Percentiles rank a stretch among this genome's conserved stretches.
Evolutionary conservation across 2,888 invertebrate species (phyloP).

Genomic region (Aleiodes alternator): DNA sequence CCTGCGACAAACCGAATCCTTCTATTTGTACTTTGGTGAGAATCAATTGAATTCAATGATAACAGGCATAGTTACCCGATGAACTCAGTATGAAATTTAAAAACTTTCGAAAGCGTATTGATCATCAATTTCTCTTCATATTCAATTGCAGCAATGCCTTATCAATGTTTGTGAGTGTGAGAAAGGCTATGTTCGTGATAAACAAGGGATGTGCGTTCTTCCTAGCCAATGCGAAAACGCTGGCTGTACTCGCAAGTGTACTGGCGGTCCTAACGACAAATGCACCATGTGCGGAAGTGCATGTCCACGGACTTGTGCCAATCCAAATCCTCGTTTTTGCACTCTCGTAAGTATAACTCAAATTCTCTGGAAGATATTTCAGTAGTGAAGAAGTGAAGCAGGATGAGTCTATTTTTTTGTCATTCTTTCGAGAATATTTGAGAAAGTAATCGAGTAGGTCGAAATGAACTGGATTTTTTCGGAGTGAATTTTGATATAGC

Average conservation of each 20-base stretch:
- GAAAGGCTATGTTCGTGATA: neutral
- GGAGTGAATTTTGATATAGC: no score
- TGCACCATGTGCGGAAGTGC: neutral
- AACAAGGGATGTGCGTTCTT: neutral
- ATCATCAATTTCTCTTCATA: neutral
- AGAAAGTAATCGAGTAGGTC: no score
- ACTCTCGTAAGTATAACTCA: constrained; percentile 1
- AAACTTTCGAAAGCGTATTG: neutral
- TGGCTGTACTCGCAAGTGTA: neutral
- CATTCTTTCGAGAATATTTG: no score
- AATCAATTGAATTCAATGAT: neutral
- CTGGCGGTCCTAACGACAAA: constrained; percentile 5
- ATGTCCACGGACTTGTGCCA: constrained; percentile 12
- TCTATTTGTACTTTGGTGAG: constrained; percentile 21
- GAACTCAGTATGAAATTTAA: no score
- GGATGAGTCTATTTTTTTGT: no score
- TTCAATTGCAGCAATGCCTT: constrained; percentile 10
- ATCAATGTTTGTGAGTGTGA: constrained; percentile 6
- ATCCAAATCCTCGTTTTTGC: neutral
- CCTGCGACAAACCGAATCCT: constrained; percentile 9
- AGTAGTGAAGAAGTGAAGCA: no score
- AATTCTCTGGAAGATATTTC: no score
- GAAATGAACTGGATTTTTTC: no score
- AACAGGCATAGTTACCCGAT: neutral
- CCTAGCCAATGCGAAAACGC: neutral